Percentiles rank a stretch among this genome's conserved stretches.
Conservation (phyloP, 2,797 vertebrate genomes). For the Hydrolagus colliei region DNA sequence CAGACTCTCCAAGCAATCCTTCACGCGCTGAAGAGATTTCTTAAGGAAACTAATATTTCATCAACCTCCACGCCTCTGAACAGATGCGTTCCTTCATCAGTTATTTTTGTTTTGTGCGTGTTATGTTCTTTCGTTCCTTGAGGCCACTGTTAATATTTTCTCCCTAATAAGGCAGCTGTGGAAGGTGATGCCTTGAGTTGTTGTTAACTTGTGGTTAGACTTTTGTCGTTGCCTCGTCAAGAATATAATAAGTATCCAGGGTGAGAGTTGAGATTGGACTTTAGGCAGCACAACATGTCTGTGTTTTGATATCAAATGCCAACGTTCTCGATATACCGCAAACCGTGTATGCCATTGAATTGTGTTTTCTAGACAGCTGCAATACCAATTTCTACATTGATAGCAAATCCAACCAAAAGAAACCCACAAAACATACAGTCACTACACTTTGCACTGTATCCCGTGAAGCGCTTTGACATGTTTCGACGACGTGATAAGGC, state of each 20-base stretch:
- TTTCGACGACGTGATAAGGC: too few relatives aligned
- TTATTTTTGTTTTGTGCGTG: neutral
- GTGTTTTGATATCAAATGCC: neutral
- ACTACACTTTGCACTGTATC: too few relatives aligned
- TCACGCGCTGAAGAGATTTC: neutral
- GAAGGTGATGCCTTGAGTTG: too few relatives aligned
- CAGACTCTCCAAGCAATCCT: slow-evolving; percentile 8
- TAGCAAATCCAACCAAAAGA: neutral
- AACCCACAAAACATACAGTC: too few relatives aligned
- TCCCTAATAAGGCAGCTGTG: too few relatives aligned
- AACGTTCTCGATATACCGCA: neutral
- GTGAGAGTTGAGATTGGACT: too few relatives aligned
- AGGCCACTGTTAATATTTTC: neutral
- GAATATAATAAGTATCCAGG: too few relatives aligned
- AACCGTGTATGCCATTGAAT: neutral
- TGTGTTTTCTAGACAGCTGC: neutral
- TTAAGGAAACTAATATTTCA: slow-evolving; percentile 26
- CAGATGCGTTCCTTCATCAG: neutral
- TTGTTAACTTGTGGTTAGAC: too few relatives aligned
- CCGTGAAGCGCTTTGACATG: too few relatives aligned
- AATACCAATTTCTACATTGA: neutral
- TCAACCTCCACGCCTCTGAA: neutral
- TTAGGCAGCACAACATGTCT: neutral
- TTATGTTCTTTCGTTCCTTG: neutral
- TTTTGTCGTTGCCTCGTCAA: too few relatives aligned